phyloP scores from a whole-genome alignment of 2,797 vertebrate species.

The Odontamblyopus rebecca region DNA sequence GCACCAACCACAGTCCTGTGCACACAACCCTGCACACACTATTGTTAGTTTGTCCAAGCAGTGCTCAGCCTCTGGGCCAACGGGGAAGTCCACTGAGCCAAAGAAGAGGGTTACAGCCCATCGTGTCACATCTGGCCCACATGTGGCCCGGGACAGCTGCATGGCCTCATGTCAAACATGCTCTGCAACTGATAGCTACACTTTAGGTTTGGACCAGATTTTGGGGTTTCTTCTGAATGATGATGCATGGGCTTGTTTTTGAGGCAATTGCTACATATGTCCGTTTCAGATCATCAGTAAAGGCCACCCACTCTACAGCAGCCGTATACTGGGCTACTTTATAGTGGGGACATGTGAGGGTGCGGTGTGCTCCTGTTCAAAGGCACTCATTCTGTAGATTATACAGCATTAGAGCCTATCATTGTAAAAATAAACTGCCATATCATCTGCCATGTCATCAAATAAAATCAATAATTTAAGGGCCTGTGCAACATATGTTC shows the following conservation, averaged over 20 bases:
- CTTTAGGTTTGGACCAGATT: slow-evolving; percentile 25
- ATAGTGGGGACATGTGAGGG: slow-evolving; percentile 22
- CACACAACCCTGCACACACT: slow-evolving; percentile 39
- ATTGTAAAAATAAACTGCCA: slow-evolving; percentile 13
- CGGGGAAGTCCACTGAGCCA: slow-evolving; percentile 66
- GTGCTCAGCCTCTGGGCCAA: slow-evolving; percentile 53
- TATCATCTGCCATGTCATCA: not conserved
- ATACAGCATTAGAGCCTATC: slow-evolving; percentile 10
- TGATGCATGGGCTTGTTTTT: slow-evolving; percentile 51
- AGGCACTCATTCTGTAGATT: slow-evolving; percentile 27
- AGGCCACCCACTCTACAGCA: slow-evolving; percentile 25
- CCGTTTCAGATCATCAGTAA: slow-evolving; percentile 9
- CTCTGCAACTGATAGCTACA: slow-evolving; percentile 41
- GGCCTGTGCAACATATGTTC: not conserved
- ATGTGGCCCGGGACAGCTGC: slow-evolving; percentile 58
- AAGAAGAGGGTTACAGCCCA: slow-evolving; percentile 43
- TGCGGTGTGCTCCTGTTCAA: slow-evolving; percentile 37
- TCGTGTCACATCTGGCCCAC: slow-evolving; percentile 68
- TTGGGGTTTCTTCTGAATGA: slow-evolving; percentile 21
- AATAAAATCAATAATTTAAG: slow-evolving; percentile 12
- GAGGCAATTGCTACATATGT: slow-evolving; percentile 26
- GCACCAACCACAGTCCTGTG: slow-evolving; percentile 36
- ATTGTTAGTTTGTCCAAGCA: slow-evolving; percentile 61
- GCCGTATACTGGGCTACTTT: slow-evolving; percentile 13
- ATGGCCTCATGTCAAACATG: slow-evolving; percentile 53